These are phyloP conservation scores for Aphidius ervi DNA, from an alignment of 1,140 invertebrate genomes.

Conservation along the genomic window DNA sequence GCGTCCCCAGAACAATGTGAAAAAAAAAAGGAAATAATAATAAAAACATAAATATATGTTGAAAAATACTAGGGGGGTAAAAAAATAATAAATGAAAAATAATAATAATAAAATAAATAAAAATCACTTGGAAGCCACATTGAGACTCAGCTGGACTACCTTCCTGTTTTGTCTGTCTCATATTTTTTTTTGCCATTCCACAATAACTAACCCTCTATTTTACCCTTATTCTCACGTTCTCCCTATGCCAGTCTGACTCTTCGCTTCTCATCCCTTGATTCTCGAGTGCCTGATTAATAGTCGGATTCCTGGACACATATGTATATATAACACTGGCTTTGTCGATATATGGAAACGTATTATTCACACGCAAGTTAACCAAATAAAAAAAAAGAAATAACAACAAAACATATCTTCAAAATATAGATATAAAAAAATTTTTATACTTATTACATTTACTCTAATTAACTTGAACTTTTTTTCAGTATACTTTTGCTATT, in stretches of 20 bases:
- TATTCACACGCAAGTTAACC: background rate
- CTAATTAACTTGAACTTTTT: too few species aligned
- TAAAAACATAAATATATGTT: background rate
- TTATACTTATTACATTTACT: too few species aligned
- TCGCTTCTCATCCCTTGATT: too few species aligned
- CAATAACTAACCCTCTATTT: too few species aligned
- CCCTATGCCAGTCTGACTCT: too few species aligned
- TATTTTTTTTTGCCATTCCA: constrained; percentile 28
- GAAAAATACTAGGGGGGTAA: constrained; percentile 10
- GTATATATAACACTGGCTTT: constrained; percentile 29
- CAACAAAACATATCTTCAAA: too few species aligned
- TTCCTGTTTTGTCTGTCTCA: background rate
- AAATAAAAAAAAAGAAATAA: too few species aligned
- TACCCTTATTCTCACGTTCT: too few species aligned
- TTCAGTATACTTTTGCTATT: too few species aligned
- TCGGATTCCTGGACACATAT: constrained; percentile 40
- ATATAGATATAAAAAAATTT: too few species aligned
- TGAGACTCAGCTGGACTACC: background rate
- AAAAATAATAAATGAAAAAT: too few species aligned
- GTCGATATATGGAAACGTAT: background rate
- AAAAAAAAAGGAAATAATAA: constrained; percentile 21
- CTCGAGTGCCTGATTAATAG: constrained; percentile 49
- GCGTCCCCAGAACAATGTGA: constrained; percentile 14
- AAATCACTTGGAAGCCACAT: constrained; percentile 43
- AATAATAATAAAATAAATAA: constrained; percentile 20